Conservation (phyloP, 2,797 vertebrate species). For the Manis javanica region DNA sequence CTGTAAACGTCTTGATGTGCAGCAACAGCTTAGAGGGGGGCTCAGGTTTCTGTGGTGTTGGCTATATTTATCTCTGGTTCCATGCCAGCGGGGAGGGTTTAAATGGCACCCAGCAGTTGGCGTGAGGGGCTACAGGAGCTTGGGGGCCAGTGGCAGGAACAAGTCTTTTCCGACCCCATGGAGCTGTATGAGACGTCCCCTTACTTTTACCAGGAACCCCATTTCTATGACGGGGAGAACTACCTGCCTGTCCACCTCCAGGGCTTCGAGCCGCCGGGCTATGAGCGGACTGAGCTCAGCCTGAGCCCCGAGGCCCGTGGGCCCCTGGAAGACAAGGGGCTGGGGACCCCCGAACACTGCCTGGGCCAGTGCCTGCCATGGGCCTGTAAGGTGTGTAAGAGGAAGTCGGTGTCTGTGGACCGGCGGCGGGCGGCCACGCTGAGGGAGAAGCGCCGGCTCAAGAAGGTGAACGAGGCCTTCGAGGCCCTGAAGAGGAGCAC, state of each 20-base stretch:
- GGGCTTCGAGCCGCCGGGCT: slow-evolving; percentile 90
- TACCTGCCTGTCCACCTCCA: slow-evolving; percentile 94
- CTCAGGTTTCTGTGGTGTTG: slow-evolving; percentile 96
- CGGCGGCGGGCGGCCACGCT: slow-evolving; percentile 95
- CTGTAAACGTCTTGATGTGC: slow-evolving; percentile 97
- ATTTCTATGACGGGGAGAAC: slow-evolving; percentile 97
- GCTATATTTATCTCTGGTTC: slow-evolving; percentile 99
- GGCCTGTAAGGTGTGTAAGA: slow-evolving; percentile 97
- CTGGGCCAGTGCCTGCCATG: slow-evolving; percentile 97
- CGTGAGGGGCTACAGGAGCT: slow-evolving; percentile 91
- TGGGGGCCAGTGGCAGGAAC: slow-evolving; percentile 88
- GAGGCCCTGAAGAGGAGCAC: slow-evolving; percentile 98
- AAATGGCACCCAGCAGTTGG: slow-evolving; percentile 99
- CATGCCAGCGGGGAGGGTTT: slow-evolving; percentile 97
- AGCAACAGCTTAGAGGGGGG: slow-evolving; percentile 98
- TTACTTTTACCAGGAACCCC: slow-evolving; percentile 97
- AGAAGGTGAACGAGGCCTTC: slow-evolving; percentile 99
- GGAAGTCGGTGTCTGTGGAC: slow-evolving; percentile 96
- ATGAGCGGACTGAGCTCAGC: slow-evolving; percentile 91
- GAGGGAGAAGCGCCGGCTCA: slow-evolving; percentile 96
- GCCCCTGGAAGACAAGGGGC: slow-evolving; percentile 93
- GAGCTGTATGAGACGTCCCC: slow-evolving; percentile 99
- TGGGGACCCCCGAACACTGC: slow-evolving; percentile 92
- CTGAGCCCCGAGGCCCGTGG: slow-evolving; percentile 89
- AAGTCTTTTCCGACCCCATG: slow-evolving; percentile 89